Evolutionary conservation across 1,140 invertebrate genomes (phyloP).

Genomic region (Orius insidiosus): DNA sequence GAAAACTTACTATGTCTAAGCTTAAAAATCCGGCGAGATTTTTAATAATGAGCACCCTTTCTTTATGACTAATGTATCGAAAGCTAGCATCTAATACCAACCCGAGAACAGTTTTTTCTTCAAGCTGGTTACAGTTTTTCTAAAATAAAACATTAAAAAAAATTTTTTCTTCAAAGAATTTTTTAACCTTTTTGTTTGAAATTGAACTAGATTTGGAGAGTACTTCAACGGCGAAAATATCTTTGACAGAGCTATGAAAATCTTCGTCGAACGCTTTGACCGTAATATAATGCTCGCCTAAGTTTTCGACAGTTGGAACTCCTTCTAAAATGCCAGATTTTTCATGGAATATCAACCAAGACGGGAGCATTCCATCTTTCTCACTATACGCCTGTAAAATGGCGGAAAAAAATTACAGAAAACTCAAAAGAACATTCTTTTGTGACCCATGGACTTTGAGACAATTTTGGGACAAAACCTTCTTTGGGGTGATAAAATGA

Average conservation of each 20-base stretch:
- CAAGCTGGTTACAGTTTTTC: slow-evolving; percentile 26
- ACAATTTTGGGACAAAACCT: neutral
- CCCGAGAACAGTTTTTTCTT: slow-evolving; percentile 28
- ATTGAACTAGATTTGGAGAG: slow-evolving; percentile 25
- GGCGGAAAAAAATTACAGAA: neutral
- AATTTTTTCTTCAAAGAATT: no score
- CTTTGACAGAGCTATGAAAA: slow-evolving; percentile 26
- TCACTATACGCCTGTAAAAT: slow-evolving; percentile 14
- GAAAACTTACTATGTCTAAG: slow-evolving; percentile 30
- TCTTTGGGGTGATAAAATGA: neutral
- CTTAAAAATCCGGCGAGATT: slow-evolving; percentile 34
- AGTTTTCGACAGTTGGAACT: slow-evolving; percentile 35
- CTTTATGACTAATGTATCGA: slow-evolving; percentile 29
- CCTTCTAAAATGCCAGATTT: slow-evolving; percentile 28
- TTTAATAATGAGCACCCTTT: slow-evolving; percentile 31
- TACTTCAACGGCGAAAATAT: slow-evolving; percentile 38
- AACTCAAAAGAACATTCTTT: neutral
- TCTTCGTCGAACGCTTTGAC: slow-evolving; percentile 29
- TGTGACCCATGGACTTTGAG: neutral
- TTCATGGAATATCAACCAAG: slow-evolving; percentile 17
- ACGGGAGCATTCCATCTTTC: slow-evolving; percentile 12
- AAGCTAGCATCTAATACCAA: slow-evolving; percentile 31
- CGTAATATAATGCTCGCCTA: slow-evolving; percentile 33
- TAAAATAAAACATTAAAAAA: no score
- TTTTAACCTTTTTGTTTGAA: no score